Base-by-base conservation (phyloP, 2,888 invertebrate species). In the Ceriagrion tenellum region DNA sequence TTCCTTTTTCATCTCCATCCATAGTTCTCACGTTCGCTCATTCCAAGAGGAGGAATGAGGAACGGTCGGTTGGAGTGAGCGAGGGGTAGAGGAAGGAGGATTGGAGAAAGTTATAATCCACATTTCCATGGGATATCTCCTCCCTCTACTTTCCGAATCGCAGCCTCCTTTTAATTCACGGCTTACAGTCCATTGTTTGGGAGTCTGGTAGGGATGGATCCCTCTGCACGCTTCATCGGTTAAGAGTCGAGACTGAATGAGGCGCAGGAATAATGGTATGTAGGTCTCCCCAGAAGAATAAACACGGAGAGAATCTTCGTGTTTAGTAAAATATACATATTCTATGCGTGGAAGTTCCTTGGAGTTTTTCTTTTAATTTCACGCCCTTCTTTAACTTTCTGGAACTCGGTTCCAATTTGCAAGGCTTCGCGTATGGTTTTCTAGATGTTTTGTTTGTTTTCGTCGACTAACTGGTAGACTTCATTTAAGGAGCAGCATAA, bases 111-210 rank as follows among this genome's bases (percentile, higher is more conserved):
- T 63, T 91, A 55, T 89, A 89, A 47, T 59, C 91, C 91, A 74
- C 55, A 93, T 93, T 74, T 93, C 69, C 69, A 55, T 91, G 16
- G 59, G 69, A 55, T 91, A 59, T 74, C 93, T 40, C 47, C 12
- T 30, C 26, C 47, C 26, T n/a, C 47, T 47, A n/a, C 26, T 89
- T 55, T 81, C 35, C 18, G 81, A 81, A 35, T 35, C 81, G 35
- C 35, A 81, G 81, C 81, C 81, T 35, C 81, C 81, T 35, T 81
- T 81, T 81, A 8, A 18, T n/a, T 93, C 93, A 69, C 93, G 55
- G 89, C 26, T 47, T n/a, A 74, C 59, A 93, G 93, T 47, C 93
- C 93, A 47, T 74, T 93, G 93, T 93, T 59, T 47, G 69, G 47
- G 55, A n/a, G 81, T 16, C 81, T 47, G 47, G 93, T n/a, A 55